Conservation (phyloP, 1,140 invertebrate species). For the Muscidifurax raptorellus region DNA sequence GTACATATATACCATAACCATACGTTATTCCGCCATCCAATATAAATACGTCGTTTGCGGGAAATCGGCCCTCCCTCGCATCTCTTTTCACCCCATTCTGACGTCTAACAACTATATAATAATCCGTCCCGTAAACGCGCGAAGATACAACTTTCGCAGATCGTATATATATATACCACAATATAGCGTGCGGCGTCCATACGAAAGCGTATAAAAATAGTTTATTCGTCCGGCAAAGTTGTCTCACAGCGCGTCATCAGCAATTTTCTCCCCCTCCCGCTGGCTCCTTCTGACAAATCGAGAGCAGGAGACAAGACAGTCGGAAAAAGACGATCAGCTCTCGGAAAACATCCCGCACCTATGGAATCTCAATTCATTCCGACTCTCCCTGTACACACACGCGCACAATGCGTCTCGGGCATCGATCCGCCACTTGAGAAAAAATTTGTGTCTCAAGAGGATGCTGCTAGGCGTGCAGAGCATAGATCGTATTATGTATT, state of each 20-base stretch:
- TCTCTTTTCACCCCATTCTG: not conserved
- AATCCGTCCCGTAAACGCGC: no score
- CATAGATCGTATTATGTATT: no score
- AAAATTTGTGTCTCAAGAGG: not conserved
- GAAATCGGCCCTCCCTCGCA: not conserved
- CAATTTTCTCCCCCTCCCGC: not conserved
- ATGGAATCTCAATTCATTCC: slow-evolving; percentile 11
- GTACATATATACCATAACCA: no score
- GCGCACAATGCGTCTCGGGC: no score
- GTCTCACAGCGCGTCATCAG: no score
- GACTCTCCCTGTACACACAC: not conserved
- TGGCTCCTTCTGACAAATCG: not conserved
- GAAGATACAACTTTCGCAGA: no score
- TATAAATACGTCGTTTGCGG: not conserved
- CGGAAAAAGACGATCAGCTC: no score
- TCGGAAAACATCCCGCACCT: not conserved
- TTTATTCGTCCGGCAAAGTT: not conserved
- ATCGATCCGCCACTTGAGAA: not conserved
- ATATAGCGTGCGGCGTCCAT: no score
- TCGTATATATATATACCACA: no score
- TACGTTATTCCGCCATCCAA: no score
- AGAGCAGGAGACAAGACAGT: not conserved
- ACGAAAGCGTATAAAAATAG: not conserved
- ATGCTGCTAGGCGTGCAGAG: not conserved
- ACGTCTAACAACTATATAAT: no score